Percentiles rank a stretch among this genome's conserved stretches.
phyloP scores from a whole-genome alignment of 2,113 vertebrate genomes.

The Neodon shergylaensis region DNA sequence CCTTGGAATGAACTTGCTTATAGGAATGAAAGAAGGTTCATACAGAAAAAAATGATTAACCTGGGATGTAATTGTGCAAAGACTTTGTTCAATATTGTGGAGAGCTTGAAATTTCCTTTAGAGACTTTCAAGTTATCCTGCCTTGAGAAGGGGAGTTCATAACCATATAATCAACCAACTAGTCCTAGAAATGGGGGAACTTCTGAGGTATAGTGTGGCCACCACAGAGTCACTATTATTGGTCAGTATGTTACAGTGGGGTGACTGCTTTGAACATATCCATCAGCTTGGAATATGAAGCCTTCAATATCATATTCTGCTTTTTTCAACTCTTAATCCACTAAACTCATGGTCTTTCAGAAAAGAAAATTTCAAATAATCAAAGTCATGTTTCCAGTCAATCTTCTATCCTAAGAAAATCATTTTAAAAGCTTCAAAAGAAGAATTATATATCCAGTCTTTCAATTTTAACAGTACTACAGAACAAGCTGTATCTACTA shows the following conservation, averaged over 20 bases:
- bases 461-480: no score
- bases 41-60: background rate
- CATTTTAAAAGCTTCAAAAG: background rate
- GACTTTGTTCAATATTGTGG: background rate
- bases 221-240: background rate
- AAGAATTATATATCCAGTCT: background rate
- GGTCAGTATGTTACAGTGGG: background rate
- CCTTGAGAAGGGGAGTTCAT: background rate
- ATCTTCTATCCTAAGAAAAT: background rate
- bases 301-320: background rate
- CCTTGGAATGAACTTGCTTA: background rate
- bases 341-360: background rate
- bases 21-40: background rate
- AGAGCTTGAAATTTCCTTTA: rapidly evolving
- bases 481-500: background rate
- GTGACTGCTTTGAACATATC: background rate
- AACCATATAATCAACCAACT: background rate
- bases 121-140: background rate
- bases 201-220: rapidly evolving
- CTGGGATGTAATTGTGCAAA: background rate
- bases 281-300: background rate
- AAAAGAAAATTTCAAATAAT: background rate
- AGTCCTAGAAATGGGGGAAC: background rate
- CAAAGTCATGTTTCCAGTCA: background rate
- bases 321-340: background rate